Base-by-base conservation (phyloP, 2,888 invertebrate genomes). In the Argyra leucocephala region DNA sequence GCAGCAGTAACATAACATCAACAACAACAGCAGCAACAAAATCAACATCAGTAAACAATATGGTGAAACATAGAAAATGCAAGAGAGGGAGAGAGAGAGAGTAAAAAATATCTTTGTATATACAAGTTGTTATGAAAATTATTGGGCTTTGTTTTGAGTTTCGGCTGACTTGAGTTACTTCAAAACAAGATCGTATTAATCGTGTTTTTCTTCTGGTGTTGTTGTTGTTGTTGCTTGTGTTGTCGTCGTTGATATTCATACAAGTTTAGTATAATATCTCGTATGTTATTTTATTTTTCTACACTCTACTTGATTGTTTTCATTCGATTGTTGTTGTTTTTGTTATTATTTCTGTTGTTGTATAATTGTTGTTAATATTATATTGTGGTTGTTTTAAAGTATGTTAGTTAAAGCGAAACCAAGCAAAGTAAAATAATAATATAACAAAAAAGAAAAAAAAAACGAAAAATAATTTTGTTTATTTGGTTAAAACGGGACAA, bases 191-290 rank as follows among this genome's bases (percentile, higher is more conserved):
- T 65, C 59, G 31, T 31, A 31, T 31, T n/a, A 31, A 31, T 31
- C 31, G 24, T 57, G 22, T n/a, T 61, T 59, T 21, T 66, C 61
- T 66, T 63, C 63, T 64, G 64, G 63, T 66, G 67, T 62, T 66
- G 22, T 63, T 67, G 61, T 37, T 72, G 67, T 62, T 68, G 67
- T 62, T 73, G 73, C 67, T 69, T 64, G 24, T 72, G 66, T 63
- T 71, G 62, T 68, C 69, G n/a, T 69, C 72, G 68, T 61, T 66
- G 63, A 57, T 48, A 18, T 48, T 48, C 5, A 48, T 48, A 48
- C 15, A 48, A 48, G 48, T 48, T 48, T 48, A 48, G 48, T 15
- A 48, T n/a, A n/a, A n/a, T 9, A 18, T 48, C 48, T 48, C 48
- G 15, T 18, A 18, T 48, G 12, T 48, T 48, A 18, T n/a, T 37